These are phyloP conservation scores for Volucella zonaria DNA, from an alignment of 2,888 invertebrate genomes.

Conservation along the genomic window DNA sequence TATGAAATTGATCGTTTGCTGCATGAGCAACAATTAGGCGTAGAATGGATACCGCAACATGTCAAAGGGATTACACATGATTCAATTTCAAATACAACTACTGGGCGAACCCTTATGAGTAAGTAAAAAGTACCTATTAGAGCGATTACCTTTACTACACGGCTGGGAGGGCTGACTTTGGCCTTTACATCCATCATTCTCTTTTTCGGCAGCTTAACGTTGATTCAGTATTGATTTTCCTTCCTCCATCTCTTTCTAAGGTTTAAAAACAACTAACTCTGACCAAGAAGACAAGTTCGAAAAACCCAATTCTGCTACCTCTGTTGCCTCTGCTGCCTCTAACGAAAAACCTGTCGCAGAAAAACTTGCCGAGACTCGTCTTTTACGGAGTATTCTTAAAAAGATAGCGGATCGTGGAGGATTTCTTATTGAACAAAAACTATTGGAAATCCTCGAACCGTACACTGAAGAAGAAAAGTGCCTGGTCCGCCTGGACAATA, in stretches of 20 bases:
- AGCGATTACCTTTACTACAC: background rate
- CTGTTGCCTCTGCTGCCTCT: background rate
- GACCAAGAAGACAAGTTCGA: constrained; percentile 1
- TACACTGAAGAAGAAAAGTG: constrained; percentile 86
- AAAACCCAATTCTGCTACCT: background rate
- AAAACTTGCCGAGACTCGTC: constrained; percentile 73
- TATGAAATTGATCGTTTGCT: constrained; percentile 85
- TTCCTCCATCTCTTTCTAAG: background rate
- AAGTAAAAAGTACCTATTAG: background rate
- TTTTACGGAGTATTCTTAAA: constrained; percentile 86
- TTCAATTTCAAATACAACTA: constrained; percentile 14
- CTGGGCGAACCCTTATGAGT: constrained; percentile 38
- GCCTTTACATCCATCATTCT: background rate
- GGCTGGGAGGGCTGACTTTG: background rate
- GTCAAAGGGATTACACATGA: constrained; percentile 62
- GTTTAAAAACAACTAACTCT: background rate
- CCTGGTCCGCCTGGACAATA: constrained; percentile 89
- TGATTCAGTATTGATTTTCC: too few species aligned
- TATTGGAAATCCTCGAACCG: constrained; percentile 86
- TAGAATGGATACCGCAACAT: constrained; percentile 84
- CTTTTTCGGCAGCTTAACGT: too few species aligned
- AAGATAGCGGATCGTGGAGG: constrained; percentile 88
- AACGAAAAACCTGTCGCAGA: constrained; percentile 62
- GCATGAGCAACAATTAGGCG: constrained; percentile 86
- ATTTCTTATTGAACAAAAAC: constrained; percentile 88